Evolutionary conservation across 2,888 invertebrate genomes (phyloP).

Genomic region (Papilio elwesi): DNA sequence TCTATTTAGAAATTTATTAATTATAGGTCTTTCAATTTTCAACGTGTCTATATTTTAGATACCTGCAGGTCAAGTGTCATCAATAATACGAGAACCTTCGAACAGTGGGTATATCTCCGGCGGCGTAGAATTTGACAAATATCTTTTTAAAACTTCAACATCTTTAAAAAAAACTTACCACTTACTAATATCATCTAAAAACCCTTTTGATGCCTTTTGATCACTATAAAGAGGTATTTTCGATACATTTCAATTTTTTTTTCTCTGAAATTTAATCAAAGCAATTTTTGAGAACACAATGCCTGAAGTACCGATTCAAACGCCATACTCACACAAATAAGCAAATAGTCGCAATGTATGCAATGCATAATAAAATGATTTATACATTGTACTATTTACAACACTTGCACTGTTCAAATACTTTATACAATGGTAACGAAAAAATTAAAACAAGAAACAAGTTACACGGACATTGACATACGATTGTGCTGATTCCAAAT

Average conservation of each 20-base stretch:
- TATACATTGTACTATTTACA: constrained; percentile 76
- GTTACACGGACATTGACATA: constrained; percentile 44
- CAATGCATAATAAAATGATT: constrained; percentile 57
- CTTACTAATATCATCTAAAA: constrained; percentile 73
- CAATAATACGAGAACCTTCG: constrained; percentile 55
- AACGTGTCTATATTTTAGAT: constrained; percentile 61
- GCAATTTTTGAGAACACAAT: constrained; percentile 59
- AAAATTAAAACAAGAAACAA: constrained; percentile 43
- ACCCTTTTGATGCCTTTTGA: constrained; percentile 79
- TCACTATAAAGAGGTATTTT: constrained; percentile 82
- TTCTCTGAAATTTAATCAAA: constrained; percentile 60
- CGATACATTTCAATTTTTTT: constrained; percentile 63
- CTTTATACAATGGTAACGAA: constrained; percentile 73
- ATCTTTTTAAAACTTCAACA: constrained; percentile 75
- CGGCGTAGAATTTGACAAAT: constrained; percentile 76
- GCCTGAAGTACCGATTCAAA: constrained; percentile 59
- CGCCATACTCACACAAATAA: constrained; percentile 30
- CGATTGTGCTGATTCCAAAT: constrained; percentile 49
- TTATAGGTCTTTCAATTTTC: constrained; percentile 61
- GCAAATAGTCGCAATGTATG: constrained; percentile 42
- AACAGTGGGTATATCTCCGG: constrained; percentile 51
- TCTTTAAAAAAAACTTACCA: constrained; percentile 79
- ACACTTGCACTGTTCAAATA: constrained; percentile 57
- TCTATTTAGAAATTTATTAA: constrained; percentile 52
- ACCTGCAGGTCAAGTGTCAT: constrained; percentile 41